Base-by-base conservation (phyloP, 1,140 invertebrate species). In the Dendrolimus kikuchii region DNA sequence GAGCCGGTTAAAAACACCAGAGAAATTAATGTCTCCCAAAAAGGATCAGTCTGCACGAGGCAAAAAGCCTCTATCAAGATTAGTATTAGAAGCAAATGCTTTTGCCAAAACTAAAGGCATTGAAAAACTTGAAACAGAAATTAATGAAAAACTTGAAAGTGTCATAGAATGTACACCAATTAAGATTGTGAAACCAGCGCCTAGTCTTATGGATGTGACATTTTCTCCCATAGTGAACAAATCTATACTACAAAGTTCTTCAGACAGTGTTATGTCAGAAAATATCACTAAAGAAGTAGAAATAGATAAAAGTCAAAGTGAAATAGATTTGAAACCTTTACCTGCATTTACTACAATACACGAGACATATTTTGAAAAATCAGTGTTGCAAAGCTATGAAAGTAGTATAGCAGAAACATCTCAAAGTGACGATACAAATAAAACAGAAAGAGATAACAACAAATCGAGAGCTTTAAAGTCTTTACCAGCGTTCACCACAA, bases 221-320 rank as follows among this genome's bases (percentile, higher is more conserved):
- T 69, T 84, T 38, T 86, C 82, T 5, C 82, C 81, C 1, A 86
- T 86, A 48, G 66, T 74, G 5, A 80, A 83, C 45, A 84, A 84
- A 62, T 86, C 82, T 5, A 55, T 86, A 7, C 57, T 86, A 39
- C 71, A 74, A 62, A 83, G 76, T 58, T 77, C 81, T 1, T 59
- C 66, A 7, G 77, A 82, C 46, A 81, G 70, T 50, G 53, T 62
- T 7, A 49, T 79, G 6, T 74, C 68, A 38, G 53, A 73, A 38
- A 68, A 57, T 7, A 50, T 52, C 4, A 68, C 71, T 46, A 77
- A 74, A 56, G 55, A 58, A n/a, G 40, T 49, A 4, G 65, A 68
- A 63, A 46, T 23, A 23, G 56, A 65, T 23, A 64, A 75, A 10
- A 67, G 60, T 5, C 60, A 49, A 8, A 44, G 46, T 5, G 57